Conservation (phyloP, 2,888 invertebrate species). For the Leucoptera coffeella region DNA sequence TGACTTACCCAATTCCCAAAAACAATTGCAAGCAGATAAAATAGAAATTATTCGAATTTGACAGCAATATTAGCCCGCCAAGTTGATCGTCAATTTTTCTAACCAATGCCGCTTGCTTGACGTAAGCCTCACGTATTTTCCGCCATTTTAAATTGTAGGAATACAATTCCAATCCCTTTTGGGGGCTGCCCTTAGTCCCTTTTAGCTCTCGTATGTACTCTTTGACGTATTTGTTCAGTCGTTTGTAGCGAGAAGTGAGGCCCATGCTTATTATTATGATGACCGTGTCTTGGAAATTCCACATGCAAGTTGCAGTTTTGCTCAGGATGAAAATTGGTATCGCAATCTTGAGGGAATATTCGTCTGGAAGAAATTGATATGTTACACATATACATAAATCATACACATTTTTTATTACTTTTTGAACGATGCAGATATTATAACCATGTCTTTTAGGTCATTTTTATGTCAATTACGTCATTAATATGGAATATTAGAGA, state of each 20-base stretch:
- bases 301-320: constrained; percentile 57
- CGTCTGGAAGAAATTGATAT: constrained; percentile 19
- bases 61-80: constrained; percentile 49
- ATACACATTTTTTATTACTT: too few relatives aligned
- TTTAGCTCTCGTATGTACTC: too few relatives aligned
- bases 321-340: constrained; percentile 45
- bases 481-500: too few relatives aligned
- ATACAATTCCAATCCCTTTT: neutral
- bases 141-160: constrained; percentile 27
- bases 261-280: constrained; percentile 69
- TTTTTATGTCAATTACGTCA: too few relatives aligned
- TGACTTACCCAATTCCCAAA: constrained; percentile 54
- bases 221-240: constrained; percentile 46
- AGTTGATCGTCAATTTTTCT: constrained; percentile 47
- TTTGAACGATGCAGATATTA: too few relatives aligned
- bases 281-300: constrained; percentile 70
- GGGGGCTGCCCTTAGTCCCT: too few relatives aligned
- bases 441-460: too few relatives aligned
- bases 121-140: constrained; percentile 53
- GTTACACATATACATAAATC: too few relatives aligned
- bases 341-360: constrained; percentile 20
- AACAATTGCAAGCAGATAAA: constrained; percentile 61
- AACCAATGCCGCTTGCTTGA: constrained; percentile 46
- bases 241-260: constrained; percentile 57
- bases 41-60: constrained; percentile 56